A percentile compares a stretch with the other conserved stretches of the same genome.
Conservation (phyloP, 2,797 vertebrate species). For the Hemitrygon akajei region DNA sequence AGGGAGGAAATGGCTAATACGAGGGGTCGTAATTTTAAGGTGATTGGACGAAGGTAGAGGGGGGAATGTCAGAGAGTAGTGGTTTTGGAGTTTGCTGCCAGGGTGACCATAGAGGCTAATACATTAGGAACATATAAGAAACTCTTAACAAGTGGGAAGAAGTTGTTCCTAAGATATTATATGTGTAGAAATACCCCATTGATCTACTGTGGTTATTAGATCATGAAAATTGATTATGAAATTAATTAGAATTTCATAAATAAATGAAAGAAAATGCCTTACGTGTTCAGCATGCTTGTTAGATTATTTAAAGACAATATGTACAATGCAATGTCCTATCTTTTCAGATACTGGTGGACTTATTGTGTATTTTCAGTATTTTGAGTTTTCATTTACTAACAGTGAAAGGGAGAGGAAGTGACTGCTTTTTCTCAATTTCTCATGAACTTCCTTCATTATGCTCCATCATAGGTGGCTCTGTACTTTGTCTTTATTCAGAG, state of each 20-base stretch:
- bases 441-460: not conserved
- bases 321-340: not conserved
- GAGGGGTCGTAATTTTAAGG: no score
- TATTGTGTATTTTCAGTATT: not conserved
- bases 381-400: not conserved
- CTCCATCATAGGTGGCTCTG: not conserved
- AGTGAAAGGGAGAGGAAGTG: no score
- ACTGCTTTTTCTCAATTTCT: not conserved
- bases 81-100: no score
- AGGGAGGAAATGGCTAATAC: no score
- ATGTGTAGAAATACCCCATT: not conserved
- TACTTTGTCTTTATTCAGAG: not conserved
- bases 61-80: no score
- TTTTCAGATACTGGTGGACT: not conserved
- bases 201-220: not conserved
- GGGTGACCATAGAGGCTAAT: no score
- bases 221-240: not conserved
- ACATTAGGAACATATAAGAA: no score
- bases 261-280: not conserved
- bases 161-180: no score
- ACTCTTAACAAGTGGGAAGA: no score
- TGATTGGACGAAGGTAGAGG: no score
- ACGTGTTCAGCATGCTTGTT: not conserved
- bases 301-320: not conserved
- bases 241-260: not conserved